phyloP scores from a whole-genome alignment of 2,888 invertebrate species.

The Candidula unifasciata region DNA sequence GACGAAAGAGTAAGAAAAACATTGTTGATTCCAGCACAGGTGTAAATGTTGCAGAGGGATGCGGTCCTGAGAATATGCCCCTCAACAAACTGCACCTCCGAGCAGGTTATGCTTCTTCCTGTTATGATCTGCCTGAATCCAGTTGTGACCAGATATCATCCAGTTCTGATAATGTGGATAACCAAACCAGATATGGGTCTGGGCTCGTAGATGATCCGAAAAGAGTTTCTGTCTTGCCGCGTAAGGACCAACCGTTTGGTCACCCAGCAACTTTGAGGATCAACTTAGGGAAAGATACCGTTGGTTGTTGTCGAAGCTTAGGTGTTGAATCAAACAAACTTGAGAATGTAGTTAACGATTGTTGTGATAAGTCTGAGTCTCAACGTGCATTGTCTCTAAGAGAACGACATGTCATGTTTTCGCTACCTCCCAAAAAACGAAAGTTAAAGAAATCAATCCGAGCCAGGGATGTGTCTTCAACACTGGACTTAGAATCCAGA shows the following conservation, averaged over 20 bases:
- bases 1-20: background rate
- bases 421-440: slow-evolving; percentile 41
- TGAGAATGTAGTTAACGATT: no score
- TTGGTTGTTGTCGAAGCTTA: no score
- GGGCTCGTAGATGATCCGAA: no score
- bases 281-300: no score
- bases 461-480: background rate
- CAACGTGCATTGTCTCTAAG: background rate
- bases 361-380: no score
- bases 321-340: no score
- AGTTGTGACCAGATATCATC: background rate
- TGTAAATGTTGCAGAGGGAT: background rate
- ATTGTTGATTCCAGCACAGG: background rate
- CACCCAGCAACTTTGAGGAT: no score
- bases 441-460: slow-evolving; percentile 28
- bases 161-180: background rate
- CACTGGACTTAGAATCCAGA: background rate
- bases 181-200: no score
- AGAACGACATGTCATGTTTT: slow-evolving; percentile 32
- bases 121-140: background rate
- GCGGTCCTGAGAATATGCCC: background rate
- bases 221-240: no score
- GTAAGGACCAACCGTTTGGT: no score
- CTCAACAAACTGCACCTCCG: background rate
- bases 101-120: background rate